Base-by-base conservation (phyloP, 2,888 invertebrate species). In the Lycaena phlaeas region DNA sequence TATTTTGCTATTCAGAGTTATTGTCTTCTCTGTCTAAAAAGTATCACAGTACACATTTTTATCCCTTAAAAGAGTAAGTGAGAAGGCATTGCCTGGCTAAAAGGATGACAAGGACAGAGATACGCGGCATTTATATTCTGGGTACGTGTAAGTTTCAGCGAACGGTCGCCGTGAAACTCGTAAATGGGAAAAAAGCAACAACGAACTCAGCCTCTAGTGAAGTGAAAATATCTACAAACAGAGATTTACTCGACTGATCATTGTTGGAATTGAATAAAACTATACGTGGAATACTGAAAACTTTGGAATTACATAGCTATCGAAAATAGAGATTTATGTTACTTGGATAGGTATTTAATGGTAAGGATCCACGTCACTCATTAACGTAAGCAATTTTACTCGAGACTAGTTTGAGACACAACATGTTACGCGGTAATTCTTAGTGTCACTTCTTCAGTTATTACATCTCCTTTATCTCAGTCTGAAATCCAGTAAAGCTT, bases 101-200 rank as follows among this genome's bases (percentile, higher is more conserved):
- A 46, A 34, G 52, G 40, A 50, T 41, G 57, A 79, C 56, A 61
- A 62, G 53, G 79, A 77, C 48, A 52, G 61, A 38, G 46, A 56
- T 61, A 70, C 61, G 54, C 64, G 68, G 72, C 81, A 82, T 84
- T 82, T 84, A 78, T 84, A 82, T 84, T 82, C 82, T 71, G 76
- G 77, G 71, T 82, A 78, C 82, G 82, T 82, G 81, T 84, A 84
- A 82, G 82, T 84, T 84, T 84, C 82, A 84, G 82, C 81, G 79
- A 79, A 79, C 81, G 81, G 82, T 82, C 81, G 79, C 81, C 78
- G 81, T 84, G 82, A 81, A 84, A 81, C 82, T 82, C 81, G 82
- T 82, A 82, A 84, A 84, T 82, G 82, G 82, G 78, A 79, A 82
- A 84, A 82, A 84, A 82, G 82, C 81, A 82, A 84, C 82, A 84